Percentiles rank a stretch among this genome's conserved stretches.
phyloP scores from a whole-genome alignment of 2,888 invertebrate genomes.

The Drosophila austrosaltans region DNA sequence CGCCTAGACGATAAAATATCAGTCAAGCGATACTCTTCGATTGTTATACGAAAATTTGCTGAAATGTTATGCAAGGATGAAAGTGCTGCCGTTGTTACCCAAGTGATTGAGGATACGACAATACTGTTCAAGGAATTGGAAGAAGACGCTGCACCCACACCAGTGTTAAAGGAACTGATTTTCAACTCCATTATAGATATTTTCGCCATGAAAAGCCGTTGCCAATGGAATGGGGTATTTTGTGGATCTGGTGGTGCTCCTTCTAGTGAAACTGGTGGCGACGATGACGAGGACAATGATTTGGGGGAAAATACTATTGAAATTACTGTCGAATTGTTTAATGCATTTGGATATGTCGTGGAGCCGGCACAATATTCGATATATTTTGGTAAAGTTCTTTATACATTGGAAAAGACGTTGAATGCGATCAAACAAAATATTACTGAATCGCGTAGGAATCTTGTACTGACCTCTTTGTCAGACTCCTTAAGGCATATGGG shows the following conservation, averaged over 20 bases:
- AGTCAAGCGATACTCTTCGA: conserved; percentile 85
- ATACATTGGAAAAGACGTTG: conserved; percentile 87
- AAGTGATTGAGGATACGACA: too few species aligned
- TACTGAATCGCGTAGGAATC: conserved; percentile 87
- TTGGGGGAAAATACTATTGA: conserved; percentile 89
- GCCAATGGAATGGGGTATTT: conserved; percentile 84
- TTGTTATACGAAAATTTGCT: conserved; percentile 88
- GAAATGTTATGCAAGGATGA: conserved; percentile 86
- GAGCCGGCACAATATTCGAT: conserved; percentile 87
- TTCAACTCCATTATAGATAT: conserved; percentile 88
- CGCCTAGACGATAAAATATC: conserved; percentile 86
- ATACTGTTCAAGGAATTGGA: conserved; percentile 86
- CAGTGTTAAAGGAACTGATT: conserved; percentile 87
- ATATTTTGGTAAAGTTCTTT: conserved; percentile 87
- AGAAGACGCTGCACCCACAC: conserved; percentile 85
- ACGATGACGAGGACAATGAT: conserved; percentile 87
- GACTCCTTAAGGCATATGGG: conserved; percentile 88
- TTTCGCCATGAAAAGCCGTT: conserved; percentile 86
- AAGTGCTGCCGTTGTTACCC: too few species aligned
- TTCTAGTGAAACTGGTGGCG: conserved; percentile 74
- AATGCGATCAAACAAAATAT: conserved; percentile 85
- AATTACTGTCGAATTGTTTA: conserved; percentile 89
- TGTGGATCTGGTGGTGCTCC: too few species aligned
- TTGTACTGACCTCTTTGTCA: conserved; percentile 89
- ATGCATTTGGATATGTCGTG: conserved; percentile 87